Evolutionary conservation across 2,888 invertebrate genomes (phyloP).

Genomic region (Yponomeuta plumbellus): DNA sequence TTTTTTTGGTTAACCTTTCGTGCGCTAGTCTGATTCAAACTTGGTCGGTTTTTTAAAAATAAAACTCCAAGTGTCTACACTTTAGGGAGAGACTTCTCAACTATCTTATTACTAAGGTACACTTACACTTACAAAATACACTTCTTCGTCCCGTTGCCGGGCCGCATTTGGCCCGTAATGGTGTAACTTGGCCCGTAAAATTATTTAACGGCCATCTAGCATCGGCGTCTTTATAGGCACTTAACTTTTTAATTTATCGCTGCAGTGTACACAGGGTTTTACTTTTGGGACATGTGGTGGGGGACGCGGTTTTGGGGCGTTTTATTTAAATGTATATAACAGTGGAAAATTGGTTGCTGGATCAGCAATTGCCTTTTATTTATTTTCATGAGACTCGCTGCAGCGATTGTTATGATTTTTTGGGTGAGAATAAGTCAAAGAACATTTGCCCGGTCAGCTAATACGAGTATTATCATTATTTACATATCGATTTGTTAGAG

Average conservation of each 20-base stretch:
- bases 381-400: too few species aligned
- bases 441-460: too few species aligned
- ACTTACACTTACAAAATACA: not conserved
- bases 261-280: not conserved
- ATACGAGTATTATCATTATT: too few species aligned
- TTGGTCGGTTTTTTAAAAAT: not conserved
- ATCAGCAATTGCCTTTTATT: too few species aligned
- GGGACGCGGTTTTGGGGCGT: too few species aligned
- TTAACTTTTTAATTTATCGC: constrained; percentile 50
- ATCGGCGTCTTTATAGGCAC: constrained; percentile 38
- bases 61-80: not conserved
- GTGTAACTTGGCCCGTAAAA: constrained; percentile 47
- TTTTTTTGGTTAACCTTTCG: too few species aligned
- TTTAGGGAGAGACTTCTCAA: not conserved
- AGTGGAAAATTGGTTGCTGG: too few species aligned
- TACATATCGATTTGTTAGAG: too few species aligned
- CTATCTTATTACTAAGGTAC: not conserved
- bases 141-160: not conserved
- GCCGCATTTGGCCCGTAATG: constrained; percentile 30
- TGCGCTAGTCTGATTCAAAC: too few species aligned
- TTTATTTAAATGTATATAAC: too few species aligned
- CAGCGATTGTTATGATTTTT: too few species aligned
- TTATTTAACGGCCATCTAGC: constrained; percentile 44
- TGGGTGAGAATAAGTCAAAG: too few species aligned
- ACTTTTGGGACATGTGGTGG: not conserved